Evolutionary conservation across 2,888 invertebrate genomes (phyloP), one percentile per base, ranked within the genome.

Genomic region (Chesias legatella): DNA sequence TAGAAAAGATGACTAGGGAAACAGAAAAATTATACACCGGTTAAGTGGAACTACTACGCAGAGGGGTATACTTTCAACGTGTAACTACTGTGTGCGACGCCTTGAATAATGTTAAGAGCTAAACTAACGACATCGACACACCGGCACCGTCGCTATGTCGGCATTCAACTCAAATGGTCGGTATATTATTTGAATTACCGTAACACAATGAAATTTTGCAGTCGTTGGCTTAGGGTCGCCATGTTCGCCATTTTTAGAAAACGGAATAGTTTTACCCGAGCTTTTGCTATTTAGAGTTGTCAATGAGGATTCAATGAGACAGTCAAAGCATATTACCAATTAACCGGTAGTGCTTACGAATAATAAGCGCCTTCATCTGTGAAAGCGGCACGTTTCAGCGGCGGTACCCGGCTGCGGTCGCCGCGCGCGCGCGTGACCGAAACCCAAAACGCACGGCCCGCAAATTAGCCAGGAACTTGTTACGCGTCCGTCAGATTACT

Each of bases 381-480:
- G 32, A 24, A 44, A 40, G 40, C 33, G 21, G 44, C 44, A 48
- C 70, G 72, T 70, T 62, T 58, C 58, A 58, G 73, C 69, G 67
- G 77, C 69, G 72, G 77, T 74, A 77, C 79, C 75, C 59, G 69
- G 70, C 60, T 74, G 78, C 66, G 77, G 75, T 68, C 56, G 60
- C 64, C 63, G 69, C 68, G 72, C 63, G 69, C 68, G 72, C 72
- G 74, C 76, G 67, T 75, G 74, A 79, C 82, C 81, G 70, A 81
- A 77, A 65, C 61, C 69, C 63, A 69, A 78, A 82, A 81, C 71
- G 77, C 76, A 77, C 75, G 73, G 68, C 63, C 72, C 61, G 70
- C 74, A 79, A 82, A 84, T 86, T 82, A 85, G 75, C 63, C 63
- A 70, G 66, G 58, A 73, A 68, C 71, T 69, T 74, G 69, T 70